phyloP scores from a whole-genome alignment of 2,113 vertebrate species.

The Gallinago media region DNA sequence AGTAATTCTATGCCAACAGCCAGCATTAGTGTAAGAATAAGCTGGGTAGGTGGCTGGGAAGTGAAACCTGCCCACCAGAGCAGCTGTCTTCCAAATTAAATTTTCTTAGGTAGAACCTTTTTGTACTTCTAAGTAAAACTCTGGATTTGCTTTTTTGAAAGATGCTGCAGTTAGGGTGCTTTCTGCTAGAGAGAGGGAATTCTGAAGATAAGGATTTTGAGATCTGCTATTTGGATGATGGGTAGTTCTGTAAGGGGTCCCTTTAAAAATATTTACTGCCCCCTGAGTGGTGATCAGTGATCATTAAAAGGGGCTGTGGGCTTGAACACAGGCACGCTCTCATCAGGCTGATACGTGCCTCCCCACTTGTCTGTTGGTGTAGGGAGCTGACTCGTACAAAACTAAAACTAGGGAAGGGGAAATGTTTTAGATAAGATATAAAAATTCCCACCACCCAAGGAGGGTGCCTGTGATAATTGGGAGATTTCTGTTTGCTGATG shows the following conservation, averaged over 20 bases:
- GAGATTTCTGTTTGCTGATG: neutral
- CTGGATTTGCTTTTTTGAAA: neutral
- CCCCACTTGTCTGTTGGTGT: neutral
- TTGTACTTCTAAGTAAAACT: neutral
- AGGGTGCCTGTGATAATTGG: neutral
- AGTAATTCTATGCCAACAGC: neutral
- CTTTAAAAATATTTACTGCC: neutral
- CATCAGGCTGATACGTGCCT: neutral
- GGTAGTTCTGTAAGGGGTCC: neutral
- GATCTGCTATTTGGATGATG: neutral
- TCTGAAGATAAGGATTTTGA: neutral
- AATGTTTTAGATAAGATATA: neutral
- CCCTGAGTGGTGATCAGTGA: neutral
- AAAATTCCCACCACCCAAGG: neutral
- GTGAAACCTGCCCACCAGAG: neutral
- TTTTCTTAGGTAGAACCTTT: neutral
- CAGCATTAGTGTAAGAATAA: neutral
- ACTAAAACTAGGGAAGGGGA: neutral
- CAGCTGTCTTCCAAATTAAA: neutral
- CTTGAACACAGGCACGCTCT: neutral
- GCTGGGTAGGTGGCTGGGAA: neutral
- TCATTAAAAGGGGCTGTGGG: neutral
- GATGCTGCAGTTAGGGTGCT: neutral
- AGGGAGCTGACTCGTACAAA: neutral
- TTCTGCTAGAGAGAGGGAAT: neutral